These are phyloP conservation scores for Trachemys scripta DNA, from an alignment of 2,113 vertebrate genomes.

Conservation along the genomic window DNA sequence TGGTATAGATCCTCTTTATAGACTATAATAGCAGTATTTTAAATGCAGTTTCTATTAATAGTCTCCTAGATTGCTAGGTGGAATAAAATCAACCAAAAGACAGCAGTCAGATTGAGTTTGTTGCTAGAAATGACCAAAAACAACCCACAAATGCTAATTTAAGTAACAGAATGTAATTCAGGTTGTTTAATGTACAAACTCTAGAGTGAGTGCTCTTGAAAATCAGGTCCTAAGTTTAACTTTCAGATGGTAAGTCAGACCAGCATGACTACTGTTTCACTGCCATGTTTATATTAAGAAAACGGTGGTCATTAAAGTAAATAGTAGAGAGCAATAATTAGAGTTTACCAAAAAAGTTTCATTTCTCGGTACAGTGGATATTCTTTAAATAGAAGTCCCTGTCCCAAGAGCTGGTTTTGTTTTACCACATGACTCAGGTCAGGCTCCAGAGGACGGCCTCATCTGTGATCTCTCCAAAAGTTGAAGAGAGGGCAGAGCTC, in stretches of 20 bases:
- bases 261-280: not conserved
- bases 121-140: conserved; percentile 62
- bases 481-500: not conserved
- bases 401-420: not conserved
- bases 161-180: conserved; percentile 28
- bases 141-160: conserved; percentile 55
- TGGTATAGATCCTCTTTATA: not conserved
- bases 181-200: conserved; percentile 33
- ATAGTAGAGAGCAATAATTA: not conserved
- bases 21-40: conserved; percentile 25
- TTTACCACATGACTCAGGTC: not conserved
- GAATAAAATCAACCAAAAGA: conserved; percentile 11
- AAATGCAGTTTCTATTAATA: conserved; percentile 26
- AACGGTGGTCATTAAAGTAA: conserved; percentile 13
- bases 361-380: not conserved
- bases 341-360: not conserved
- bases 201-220: conserved; percentile 25
- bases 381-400: conserved; percentile 27
- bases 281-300: not conserved
- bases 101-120: conserved; percentile 51
- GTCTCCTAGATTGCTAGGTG: conserved; percentile 42
- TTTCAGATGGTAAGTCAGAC: not conserved
- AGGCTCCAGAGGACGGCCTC: not conserved
- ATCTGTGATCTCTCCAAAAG: conserved; percentile 32
- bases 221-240: conserved; percentile 37